Evolutionary conservation across 2,113 vertebrate species (phyloP).

Genomic region (Tupaia tana): DNA sequence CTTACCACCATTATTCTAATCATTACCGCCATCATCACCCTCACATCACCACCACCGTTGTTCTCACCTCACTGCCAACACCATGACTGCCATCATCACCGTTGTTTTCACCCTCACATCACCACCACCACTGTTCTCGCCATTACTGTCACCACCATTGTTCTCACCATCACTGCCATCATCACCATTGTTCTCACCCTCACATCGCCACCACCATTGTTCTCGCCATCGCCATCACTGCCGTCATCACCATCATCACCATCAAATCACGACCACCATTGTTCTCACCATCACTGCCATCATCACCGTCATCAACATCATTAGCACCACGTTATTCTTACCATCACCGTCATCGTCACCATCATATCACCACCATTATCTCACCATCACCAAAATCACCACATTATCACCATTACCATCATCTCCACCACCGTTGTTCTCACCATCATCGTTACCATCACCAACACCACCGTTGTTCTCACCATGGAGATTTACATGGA

Average conservation of each 20-base stretch:
- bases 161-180: background rate
- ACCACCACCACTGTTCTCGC: no score
- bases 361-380: background rate
- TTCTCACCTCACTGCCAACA: no score
- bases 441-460: accelerated
- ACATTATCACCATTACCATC: accelerated
- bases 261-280: background rate
- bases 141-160: no score
- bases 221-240: no score
- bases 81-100: no score
- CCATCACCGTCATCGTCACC: background rate
- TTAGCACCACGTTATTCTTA: background rate
- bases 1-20: no score
- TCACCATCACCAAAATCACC: background rate
- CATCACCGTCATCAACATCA: background rate
- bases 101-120: no score
- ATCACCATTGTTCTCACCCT: no score
- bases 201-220: background rate
- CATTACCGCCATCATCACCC: no score
- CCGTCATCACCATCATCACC: no score
- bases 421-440: accelerated
- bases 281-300: background rate
- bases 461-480: accelerated
- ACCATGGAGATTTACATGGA: background rate
- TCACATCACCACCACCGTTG: no score